Evolutionary conservation across 2,888 invertebrate species (phyloP).

Genomic region (Iphiclides podalirius): DNA sequence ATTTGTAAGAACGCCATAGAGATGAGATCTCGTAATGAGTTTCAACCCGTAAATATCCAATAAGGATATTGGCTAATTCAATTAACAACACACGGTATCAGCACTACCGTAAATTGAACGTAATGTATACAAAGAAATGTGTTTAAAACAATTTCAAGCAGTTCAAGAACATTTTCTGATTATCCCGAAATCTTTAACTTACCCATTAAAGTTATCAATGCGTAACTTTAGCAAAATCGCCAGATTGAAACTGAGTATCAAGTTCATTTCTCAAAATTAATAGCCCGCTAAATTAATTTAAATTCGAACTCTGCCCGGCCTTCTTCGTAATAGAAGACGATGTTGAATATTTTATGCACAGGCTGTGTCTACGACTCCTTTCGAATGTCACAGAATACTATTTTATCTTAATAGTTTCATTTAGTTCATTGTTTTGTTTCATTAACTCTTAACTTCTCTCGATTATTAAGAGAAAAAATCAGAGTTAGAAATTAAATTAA

Average conservation of each 20-base stretch:
- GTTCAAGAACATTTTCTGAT: too few relatives aligned
- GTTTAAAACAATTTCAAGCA: too few relatives aligned
- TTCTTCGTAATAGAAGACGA: slow-evolving; percentile 50
- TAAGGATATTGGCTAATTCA: background rate
- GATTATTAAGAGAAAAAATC: too few relatives aligned
- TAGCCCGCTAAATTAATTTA: slow-evolving; percentile 74
- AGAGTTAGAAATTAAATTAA: too few relatives aligned
- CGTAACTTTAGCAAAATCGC: slow-evolving; percentile 35
- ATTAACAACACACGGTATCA: too few relatives aligned
- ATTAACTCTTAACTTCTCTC: too few relatives aligned
- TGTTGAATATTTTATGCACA: slow-evolving; percentile 47
- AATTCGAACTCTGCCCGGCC: slow-evolving; percentile 64
- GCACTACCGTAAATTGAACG: too few relatives aligned
- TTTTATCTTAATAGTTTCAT: slow-evolving; percentile 16
- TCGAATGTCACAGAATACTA: slow-evolving; percentile 17
- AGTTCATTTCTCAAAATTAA: slow-evolving; percentile 74
- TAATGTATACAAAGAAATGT: too few relatives aligned
- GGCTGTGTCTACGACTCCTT: slow-evolving; percentile 44
- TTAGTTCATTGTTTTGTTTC: slow-evolving; percentile 8
- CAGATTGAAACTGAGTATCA: slow-evolving; percentile 43
- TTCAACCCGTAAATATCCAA: background rate
- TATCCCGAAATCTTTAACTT: too few relatives aligned
- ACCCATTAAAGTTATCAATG: slow-evolving; percentile 25
- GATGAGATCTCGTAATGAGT: background rate
- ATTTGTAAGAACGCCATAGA: slow-evolving; percentile 4